phyloP scores from a whole-genome alignment of 2,113 vertebrate species.

The Prunella fulvescens region DNA sequence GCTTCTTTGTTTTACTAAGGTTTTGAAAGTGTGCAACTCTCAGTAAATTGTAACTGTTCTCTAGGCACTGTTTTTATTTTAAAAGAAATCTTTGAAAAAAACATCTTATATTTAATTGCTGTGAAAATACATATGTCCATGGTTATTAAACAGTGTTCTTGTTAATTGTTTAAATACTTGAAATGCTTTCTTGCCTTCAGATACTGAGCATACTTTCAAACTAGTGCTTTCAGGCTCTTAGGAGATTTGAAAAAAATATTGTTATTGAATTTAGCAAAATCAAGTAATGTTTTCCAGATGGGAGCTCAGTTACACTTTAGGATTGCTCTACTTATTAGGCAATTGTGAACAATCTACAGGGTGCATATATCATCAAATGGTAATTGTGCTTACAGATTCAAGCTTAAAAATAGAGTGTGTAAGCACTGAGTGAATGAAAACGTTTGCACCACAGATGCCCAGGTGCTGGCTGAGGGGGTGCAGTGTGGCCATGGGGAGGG shows the following conservation, averaged over 20 bases:
- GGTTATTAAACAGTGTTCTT: background rate
- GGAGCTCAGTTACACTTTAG: background rate
- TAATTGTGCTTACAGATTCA: background rate
- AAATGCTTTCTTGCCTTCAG: background rate
- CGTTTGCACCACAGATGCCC: background rate
- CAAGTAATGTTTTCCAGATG: background rate
- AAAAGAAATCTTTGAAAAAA: background rate
- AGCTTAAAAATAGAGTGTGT: background rate
- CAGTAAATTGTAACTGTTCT: background rate
- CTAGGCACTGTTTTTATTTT: background rate
- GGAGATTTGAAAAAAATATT: background rate
- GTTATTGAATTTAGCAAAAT: background rate
- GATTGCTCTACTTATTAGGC: background rate
- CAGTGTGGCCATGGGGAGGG: background rate
- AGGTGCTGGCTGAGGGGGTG: background rate
- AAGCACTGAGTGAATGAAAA: background rate
- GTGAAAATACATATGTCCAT: background rate
- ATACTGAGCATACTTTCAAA: background rate
- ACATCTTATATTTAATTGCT: background rate
- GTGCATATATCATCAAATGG: background rate
- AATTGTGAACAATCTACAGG: background rate
- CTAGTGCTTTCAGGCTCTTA: background rate
- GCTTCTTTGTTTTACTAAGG: conserved; percentile 1
- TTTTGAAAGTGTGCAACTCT: conserved; percentile 18
- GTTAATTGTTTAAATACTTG: background rate